A percentile compares a stretch with the other conserved stretches of the same genome.
Conservation (phyloP, 2,113 vertebrate species). For the Echinops telfairi region DNA sequence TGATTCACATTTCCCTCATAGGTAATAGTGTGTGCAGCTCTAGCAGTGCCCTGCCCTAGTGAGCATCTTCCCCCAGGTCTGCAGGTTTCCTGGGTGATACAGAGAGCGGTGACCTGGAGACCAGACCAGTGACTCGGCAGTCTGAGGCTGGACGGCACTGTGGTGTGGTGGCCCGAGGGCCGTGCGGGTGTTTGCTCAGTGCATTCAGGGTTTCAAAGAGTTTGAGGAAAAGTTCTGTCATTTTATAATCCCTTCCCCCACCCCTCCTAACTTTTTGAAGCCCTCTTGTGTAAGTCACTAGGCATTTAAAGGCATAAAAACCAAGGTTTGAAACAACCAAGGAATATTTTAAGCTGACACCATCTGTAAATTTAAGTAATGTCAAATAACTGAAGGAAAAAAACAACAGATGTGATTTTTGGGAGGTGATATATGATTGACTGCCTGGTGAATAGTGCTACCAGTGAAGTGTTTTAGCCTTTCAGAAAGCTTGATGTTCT, state of each 20-base stretch:
- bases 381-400: constrained; percentile 22
- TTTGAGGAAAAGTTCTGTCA: too few species aligned
- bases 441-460: not conserved
- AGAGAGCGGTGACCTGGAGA: not conserved
- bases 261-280: too few species aligned
- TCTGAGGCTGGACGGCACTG: not conserved
- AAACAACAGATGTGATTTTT: not conserved
- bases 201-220: too few species aligned
- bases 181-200: not conserved
- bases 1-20: not conserved
- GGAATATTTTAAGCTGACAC: constrained; percentile 32
- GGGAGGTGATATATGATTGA: constrained; percentile 5
- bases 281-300: not conserved
- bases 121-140: not conserved
- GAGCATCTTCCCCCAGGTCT: not conserved
- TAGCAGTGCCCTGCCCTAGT: not conserved
- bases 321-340: not conserved
- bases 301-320: not conserved
- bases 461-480: not conserved
- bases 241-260: too few species aligned
- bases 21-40: not conserved
- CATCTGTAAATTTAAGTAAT: constrained; percentile 55
- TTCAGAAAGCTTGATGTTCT: not conserved
- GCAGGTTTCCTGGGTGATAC: not conserved
- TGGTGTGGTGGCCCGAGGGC: not conserved